Evolutionary conservation across 2,888 invertebrate genomes (phyloP), one percentile per base, ranked within the genome.

Genomic region (Lymantria dispar): DNA sequence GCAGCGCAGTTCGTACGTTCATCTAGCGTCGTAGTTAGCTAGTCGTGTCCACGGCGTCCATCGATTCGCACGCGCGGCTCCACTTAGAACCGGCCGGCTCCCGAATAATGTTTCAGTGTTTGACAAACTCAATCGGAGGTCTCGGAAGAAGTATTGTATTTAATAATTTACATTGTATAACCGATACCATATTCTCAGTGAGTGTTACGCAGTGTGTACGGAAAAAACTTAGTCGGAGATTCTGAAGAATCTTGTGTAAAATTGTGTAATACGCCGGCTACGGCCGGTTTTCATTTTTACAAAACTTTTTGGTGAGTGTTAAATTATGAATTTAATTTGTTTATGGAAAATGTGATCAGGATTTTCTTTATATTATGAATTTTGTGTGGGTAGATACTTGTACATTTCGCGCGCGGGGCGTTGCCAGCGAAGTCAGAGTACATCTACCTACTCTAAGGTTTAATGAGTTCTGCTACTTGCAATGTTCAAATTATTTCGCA

Each of bases 151-250:
- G 91, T 87, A 87, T 81, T 80, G 83, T 83, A 77, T 78, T 85
- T 82, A 85, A 85, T 83, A 88, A 87, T 90, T 85, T 88, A 87
- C 89, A 87, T 87, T 85, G 87, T 88, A 83, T 81, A 85, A 83
- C 84, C 83, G 85, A 84, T 80, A 85, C 87, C 89, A 90, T 88
- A 89, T 89, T 90, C 84, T 89, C 88, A 91, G 91, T 91, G 91
- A 88, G 89, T 91, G 91, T 91, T 83, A 89, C 91, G 81, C 91
- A 91, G 89, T 92, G 91, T 86, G 91, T 92, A 85, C 85, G 91
- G 76, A 92, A 91, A 92, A 92, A 92, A 92, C 91, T 91, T 91
- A 85, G 84, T 88, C 89, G 89, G 85, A 90, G 89, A 91, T 91
- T 91, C 87, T 91, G 87, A 92, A 91, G 87, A 89, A 87, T 89